Evolutionary conservation across 53 echinoderm and acorn worm genomes (phyloP), one percentile per base, ranked within the genome.

Genomic region (Echinometra lucunter): DNA sequence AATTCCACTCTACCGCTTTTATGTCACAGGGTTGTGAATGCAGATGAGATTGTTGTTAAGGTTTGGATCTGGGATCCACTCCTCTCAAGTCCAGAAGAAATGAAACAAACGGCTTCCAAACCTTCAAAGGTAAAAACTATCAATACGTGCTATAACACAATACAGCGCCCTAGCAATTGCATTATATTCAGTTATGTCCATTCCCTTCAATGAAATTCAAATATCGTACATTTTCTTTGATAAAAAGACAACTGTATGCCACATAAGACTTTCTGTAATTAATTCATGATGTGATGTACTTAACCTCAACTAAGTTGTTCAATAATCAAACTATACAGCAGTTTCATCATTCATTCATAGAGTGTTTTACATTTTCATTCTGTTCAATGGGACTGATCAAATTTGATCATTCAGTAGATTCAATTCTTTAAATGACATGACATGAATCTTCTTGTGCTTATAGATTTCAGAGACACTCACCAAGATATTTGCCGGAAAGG

Each of bases 11-110:
- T 9, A n/a, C n/a, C n/a, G n/a, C 21, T 58, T 58, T 63, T 63
- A 63, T 15, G 23, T 63, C 53, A 63, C 40, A 78, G 78, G 38
- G 19, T 42, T 40, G 38, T 21, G 78, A 42, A 42, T 78, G 38
- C 17, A 21, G 40, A 78, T 78, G 90, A 90, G 6, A 58, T 90
- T 60, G 90, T 90, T 40, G 60, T 95, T 16, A 72, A 80, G 58
- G 80, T 95, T 7, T 95, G 95, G 95, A 58, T 95, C 57, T 80
- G 81, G 57, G 95, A 95, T 66, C 95, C 95, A 40, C 37, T 91
- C 30, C 66, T 91, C 70, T 72, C 90, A 58, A 81, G 91, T 75
- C 66, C 17, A 27, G 91, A 37, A 74, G 95, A 95, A 66, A 80
- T 44, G 42, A 95, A 74, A 23, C 60, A 60, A 23, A 74, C 44